Conservation (phyloP, 2,888 invertebrate species). For the Brenthis ino region DNA sequence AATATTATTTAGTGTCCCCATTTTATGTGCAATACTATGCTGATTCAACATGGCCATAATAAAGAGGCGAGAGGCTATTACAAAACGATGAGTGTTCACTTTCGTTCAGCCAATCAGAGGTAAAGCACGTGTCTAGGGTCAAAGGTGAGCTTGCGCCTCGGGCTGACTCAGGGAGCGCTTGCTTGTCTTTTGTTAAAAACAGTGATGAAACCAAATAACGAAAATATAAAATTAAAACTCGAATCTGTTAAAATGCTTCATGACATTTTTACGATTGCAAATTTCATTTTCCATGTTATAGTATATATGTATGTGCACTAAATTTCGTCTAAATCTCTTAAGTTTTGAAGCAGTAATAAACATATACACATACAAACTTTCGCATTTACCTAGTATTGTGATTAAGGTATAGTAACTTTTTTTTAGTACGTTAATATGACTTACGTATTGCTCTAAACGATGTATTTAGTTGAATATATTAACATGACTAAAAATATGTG, state of each 20-base stretch:
- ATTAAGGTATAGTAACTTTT: too few species aligned
- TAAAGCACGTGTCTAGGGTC: constrained; percentile 72
- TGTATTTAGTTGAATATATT: too few species aligned
- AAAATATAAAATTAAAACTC: constrained; percentile 21
- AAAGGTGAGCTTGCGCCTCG: constrained; percentile 65
- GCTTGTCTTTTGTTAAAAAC: constrained; percentile 56
- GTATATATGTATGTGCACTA: too few species aligned
- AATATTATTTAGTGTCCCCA: constrained; percentile 25
- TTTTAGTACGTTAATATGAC: too few species aligned
- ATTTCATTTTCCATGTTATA: too few species aligned
- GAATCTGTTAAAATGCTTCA: not conserved
- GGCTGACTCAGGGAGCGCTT: constrained; percentile 53
- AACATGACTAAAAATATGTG: too few species aligned
- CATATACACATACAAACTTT: too few species aligned
- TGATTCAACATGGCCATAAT: constrained; percentile 36
- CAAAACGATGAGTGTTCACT: constrained; percentile 66
- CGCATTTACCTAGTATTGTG: too few species aligned
- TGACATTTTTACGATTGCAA: too few species aligned
- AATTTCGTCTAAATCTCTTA: too few species aligned
- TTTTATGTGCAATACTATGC: constrained; percentile 22
- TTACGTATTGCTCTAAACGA: too few species aligned
- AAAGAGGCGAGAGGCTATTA: constrained; percentile 50
- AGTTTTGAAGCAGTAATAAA: too few species aligned
- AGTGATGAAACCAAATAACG: constrained; percentile 50
- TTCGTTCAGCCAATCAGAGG: constrained; percentile 69